Base-by-base conservation (phyloP, 2,888 invertebrate genomes). In the Cyclophora punctaria region DNA sequence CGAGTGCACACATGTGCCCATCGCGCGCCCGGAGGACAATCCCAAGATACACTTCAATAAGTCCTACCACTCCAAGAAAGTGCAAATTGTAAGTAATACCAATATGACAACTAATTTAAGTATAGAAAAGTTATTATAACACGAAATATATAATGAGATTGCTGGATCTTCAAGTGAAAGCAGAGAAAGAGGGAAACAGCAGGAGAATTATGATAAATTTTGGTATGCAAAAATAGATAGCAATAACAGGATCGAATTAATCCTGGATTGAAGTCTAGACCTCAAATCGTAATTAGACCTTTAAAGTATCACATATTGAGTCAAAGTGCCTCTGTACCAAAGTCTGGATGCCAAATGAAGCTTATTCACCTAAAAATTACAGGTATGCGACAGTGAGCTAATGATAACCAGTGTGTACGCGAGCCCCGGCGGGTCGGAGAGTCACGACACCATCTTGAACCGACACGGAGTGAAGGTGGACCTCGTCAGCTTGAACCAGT, bases 31-130 rank as follows among this genome's bases (percentile, higher is more conserved):
- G 0, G 82, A 84, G 2, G 80, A 82, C 3, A 82, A 86, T 56
- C 82, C 80, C 53, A 86, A 86, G 66, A 71, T 67, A 46, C 85
- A 86, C 55, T 86, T 83, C 62, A 87, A 87, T 54, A 86, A 86
- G 57, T 86, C 86, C 2, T 86, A 80, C 45, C 87, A 87, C 62
- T 86, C 86, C 20, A 85, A 86, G 61, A 87, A 87, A 65, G 87
- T 78, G 2, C 86, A 87, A 57, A 72, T 87, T 67, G 86, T 87
- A 55, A 83, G 87, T 81, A 57, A 34, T 5, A 37, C 20, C 20
- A 20, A 20, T 20, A 20, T 20, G 20, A 20, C 2, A 20, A 20
- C 20, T 20, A 20, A 20, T 20, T 1, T 20, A 20, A 20, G 1
- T 1, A 20, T 20, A 20, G 20, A 20, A 20, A 20, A 20, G 20